A percentile compares a stretch with the other conserved stretches of the same genome.
Evolutionary conservation across 2,888 invertebrate genomes (phyloP).

Genomic region (Thereva unica): DNA sequence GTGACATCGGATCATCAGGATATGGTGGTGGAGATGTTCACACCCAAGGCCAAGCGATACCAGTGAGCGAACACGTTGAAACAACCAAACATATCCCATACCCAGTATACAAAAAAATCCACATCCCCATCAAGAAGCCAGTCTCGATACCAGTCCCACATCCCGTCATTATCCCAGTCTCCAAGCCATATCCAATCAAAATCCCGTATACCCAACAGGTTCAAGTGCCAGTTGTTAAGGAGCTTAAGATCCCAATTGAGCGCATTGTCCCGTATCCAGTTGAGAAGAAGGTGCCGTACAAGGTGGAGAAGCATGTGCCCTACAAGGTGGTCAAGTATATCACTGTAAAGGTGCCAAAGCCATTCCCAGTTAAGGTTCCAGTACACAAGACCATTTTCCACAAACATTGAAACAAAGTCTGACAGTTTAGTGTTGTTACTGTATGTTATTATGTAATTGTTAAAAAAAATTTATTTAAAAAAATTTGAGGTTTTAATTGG

Average conservation of each 20-base stretch:
- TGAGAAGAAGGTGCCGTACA: slow-evolving; percentile 72
- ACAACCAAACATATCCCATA: slow-evolving; percentile 66
- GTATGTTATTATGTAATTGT: background rate
- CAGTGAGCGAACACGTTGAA: slow-evolving; percentile 62
- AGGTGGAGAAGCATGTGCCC: slow-evolving; percentile 75
- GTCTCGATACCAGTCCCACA: slow-evolving; percentile 76
- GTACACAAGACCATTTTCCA: slow-evolving; percentile 68
- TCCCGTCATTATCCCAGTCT: slow-evolving; percentile 74
- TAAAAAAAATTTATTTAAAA: background rate
- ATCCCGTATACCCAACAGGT: slow-evolving; percentile 75
- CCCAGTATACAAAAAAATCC: slow-evolving; percentile 73
- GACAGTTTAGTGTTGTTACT: slow-evolving; percentile 15
- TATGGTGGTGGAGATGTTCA: slow-evolving; percentile 36
- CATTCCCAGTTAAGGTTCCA: slow-evolving; percentile 76
- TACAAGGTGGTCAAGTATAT: slow-evolving; percentile 74
- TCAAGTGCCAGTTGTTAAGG: slow-evolving; percentile 70
- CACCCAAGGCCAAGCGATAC: slow-evolving; percentile 48
- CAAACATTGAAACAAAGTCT: slow-evolving; percentile 54
- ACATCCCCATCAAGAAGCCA: slow-evolving; percentile 70
- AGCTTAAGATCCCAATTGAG: slow-evolving; percentile 65
- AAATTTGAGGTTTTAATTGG: background rate
- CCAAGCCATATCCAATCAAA: slow-evolving; percentile 78
- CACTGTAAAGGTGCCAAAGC: slow-evolving; percentile 76
- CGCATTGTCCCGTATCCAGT: slow-evolving; percentile 72
- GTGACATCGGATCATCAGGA: slow-evolving; percentile 6